These are phyloP conservation scores for Anoura caudifer DNA, from an alignment of 2,113 vertebrate genomes.

Conservation along the genomic window DNA sequence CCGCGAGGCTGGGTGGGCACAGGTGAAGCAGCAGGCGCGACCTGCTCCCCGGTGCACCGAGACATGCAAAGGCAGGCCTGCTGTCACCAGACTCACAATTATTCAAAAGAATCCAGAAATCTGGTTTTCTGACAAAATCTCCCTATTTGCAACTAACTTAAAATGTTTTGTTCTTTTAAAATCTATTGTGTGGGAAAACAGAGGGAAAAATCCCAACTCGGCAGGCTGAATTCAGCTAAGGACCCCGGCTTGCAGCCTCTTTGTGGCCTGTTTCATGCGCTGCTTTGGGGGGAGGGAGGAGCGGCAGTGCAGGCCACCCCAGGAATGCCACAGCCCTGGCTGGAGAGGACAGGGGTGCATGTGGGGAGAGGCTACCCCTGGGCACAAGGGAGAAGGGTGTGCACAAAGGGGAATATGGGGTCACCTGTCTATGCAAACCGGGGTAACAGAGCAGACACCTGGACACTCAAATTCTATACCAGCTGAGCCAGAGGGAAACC, in stretches of 20 bases:
- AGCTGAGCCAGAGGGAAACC: neutral
- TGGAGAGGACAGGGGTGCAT: too few species aligned
- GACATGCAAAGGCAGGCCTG: neutral
- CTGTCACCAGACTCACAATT: neutral
- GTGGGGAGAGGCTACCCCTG: neutral
- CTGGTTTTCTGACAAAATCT: neutral
- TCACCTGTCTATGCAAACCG: neutral
- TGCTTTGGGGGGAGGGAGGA: neutral
- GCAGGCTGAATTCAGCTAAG: neutral
- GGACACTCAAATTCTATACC: neutral
- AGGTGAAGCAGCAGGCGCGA: neutral
- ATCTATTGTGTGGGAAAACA: neutral
- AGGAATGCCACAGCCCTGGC: neutral
- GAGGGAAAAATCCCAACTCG: neutral
- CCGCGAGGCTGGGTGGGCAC: fast-evolving
- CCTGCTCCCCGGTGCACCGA: neutral
- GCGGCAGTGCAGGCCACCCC: neutral
- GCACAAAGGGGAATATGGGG: neutral
- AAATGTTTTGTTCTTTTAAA: neutral
- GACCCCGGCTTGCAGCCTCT: neutral
- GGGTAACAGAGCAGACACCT: neutral
- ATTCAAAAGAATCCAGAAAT: neutral
- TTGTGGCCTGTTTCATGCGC: neutral
- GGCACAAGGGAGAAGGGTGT: neutral
- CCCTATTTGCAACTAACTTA: neutral